These are phyloP conservation scores for Cabera pusaria DNA, from an alignment of 2,888 invertebrate species.

Conservation along the genomic window DNA sequence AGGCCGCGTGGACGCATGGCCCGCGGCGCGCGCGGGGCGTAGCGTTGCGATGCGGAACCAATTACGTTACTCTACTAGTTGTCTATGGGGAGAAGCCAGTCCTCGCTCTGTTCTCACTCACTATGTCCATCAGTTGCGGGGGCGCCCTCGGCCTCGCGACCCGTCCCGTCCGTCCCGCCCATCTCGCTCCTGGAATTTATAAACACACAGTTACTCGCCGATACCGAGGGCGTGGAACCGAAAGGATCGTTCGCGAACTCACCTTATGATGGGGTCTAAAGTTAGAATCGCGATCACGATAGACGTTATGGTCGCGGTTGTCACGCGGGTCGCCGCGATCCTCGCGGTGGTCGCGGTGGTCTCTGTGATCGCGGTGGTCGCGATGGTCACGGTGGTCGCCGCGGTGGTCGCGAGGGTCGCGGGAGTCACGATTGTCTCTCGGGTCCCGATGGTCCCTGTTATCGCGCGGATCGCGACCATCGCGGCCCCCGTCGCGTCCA, in stretches of 20 bases:
- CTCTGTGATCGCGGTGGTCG: conserved; percentile 43
- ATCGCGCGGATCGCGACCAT: conserved; percentile 41
- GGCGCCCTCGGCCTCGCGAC: conserved; percentile 74
- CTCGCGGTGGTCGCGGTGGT: conserved; percentile 45
- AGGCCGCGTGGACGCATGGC: conserved; percentile 49
- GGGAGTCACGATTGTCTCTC: conserved; percentile 48
- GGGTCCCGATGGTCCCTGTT: conserved; percentile 42
- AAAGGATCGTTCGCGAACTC: too few relatives aligned
- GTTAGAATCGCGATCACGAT: conserved; percentile 71
- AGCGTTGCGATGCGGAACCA: conserved; percentile 69
- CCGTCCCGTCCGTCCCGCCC: conserved; percentile 62
- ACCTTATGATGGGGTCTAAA: conserved; percentile 72
- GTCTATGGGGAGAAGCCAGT: conserved; percentile 82
- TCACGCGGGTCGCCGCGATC: conserved; percentile 44
- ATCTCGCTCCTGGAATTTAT: conserved; percentile 69
- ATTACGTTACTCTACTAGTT: conserved; percentile 73
- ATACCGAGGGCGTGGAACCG: too few relatives aligned
- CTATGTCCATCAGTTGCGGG: conserved; percentile 67
- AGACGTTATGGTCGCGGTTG: conserved; percentile 50
- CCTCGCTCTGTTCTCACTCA: conserved; percentile 65
- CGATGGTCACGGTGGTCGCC: conserved; percentile 49
- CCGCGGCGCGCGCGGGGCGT: neutral
- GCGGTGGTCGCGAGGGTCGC: conserved; percentile 46
- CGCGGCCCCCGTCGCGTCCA: conserved; percentile 35
- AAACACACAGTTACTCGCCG: too few relatives aligned